Percentiles rank a stretch among this genome's conserved stretches.
Conservation (phyloP, 2,888 invertebrate genomes). For the Glomeris marginata region DNA sequence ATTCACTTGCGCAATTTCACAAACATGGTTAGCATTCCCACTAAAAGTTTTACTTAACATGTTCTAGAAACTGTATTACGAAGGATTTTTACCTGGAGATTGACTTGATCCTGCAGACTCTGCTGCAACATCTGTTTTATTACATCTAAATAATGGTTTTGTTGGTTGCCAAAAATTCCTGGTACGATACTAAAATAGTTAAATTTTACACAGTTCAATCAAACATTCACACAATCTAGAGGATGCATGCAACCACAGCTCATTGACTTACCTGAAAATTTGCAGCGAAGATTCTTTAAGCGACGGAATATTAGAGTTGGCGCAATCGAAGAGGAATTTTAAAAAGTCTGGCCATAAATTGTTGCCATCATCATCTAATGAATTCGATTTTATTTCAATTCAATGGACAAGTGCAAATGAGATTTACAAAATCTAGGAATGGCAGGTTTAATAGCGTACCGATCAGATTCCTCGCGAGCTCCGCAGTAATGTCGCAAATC, state of each 20-base stretch:
- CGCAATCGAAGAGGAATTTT: conserved; percentile 82
- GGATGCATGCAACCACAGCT: conserved; percentile 10
- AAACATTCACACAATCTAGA: neutral
- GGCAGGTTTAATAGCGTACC: conserved; percentile 19
- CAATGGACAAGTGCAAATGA: neutral
- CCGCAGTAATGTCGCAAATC: conserved; percentile 91
- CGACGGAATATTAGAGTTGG: conserved; percentile 61
- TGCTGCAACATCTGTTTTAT: conserved; percentile 91
- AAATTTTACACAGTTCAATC: neutral
- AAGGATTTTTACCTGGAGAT: conserved; percentile 41
- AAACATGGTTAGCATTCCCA: too few species aligned
- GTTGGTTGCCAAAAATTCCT: conserved; percentile 91
- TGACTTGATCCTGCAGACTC: conserved; percentile 54
- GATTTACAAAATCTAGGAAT: neutral
- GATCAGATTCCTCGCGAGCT: conserved; percentile 82
- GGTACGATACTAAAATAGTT: conserved; percentile 59
- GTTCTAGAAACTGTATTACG: too few species aligned
- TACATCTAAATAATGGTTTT: conserved; percentile 72
- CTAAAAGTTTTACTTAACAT: too few species aligned
- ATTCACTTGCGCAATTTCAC: too few species aligned
- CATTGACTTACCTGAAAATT: conserved; percentile 86
- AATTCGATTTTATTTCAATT: neutral
- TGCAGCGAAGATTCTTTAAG: conserved; percentile 85
- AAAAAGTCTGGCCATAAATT: conserved; percentile 96
- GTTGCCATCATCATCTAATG: conserved; percentile 77